These are phyloP conservation scores for Rhinichthys osculus DNA, from an alignment of 2,797 vertebrate species.

Conservation along the genomic window DNA sequence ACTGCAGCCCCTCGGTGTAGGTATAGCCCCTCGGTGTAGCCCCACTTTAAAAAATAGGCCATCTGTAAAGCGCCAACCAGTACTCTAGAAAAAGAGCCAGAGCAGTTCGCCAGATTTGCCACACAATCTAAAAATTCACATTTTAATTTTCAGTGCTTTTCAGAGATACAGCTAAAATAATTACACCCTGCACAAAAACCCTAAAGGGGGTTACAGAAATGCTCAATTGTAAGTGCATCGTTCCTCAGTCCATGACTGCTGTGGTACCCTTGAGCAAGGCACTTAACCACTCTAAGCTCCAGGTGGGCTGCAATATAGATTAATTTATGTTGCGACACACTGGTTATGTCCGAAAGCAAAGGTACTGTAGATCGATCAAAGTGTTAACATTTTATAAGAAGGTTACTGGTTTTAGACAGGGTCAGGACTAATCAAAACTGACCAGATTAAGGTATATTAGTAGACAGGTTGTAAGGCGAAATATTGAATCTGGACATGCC, in stretches of 20 bases:
- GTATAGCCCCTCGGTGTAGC: conserved; percentile 46
- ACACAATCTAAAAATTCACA: conserved; percentile 37
- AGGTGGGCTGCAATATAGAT: conserved; percentile 16
- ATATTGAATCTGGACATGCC: not conserved
- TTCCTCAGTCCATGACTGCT: conserved; percentile 13
- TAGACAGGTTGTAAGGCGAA: not conserved
- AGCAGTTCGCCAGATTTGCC: not conserved
- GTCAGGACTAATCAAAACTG: not conserved
- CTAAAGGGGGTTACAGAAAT: conserved; percentile 1
- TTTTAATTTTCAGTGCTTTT: conserved; percentile 13
- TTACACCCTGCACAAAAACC: conserved; percentile 16
- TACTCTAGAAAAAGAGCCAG: conserved; percentile 54
- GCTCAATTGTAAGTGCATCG: not conserved
- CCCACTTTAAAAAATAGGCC: conserved; percentile 75
- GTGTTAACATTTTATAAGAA: not conserved
- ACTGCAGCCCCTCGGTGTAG: conserved; percentile 59
- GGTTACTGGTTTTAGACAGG: not conserved
- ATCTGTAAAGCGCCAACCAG: conserved; percentile 71
- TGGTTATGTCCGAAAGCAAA: not conserved
- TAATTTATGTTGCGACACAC: not conserved
- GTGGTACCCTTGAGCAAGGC: conserved; percentile 12
- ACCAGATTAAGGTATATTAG: not conserved
- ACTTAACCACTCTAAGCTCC: conserved; percentile 21
- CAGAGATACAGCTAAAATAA: conserved; percentile 27
- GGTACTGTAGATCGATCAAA: not conserved